Evolutionary conservation across 1,140 invertebrate genomes (phyloP), one percentile per base, ranked within the genome.

Genomic region (honey bee (Apis mellifera)): DNA sequence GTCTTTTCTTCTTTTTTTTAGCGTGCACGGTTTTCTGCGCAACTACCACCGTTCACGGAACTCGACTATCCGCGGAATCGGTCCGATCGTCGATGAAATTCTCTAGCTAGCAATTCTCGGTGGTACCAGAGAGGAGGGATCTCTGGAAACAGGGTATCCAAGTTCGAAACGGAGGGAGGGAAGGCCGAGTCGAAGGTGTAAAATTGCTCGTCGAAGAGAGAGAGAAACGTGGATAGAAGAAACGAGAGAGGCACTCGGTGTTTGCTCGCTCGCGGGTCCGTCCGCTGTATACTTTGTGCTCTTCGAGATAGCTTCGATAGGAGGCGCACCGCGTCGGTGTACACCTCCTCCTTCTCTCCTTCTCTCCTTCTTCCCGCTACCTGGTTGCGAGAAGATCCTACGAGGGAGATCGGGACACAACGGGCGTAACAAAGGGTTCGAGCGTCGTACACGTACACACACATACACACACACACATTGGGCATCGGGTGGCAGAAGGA

Each of bases 351-450:
- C 13, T 68, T 48, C 65, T 50, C 32, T 32, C 21, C 13, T 83
- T 68, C 79, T n/a, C 82, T 81, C 82, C 82, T 84, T 86, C 76
- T 82, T 32, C 55, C 80, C 77, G 71, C 81, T 86, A 79, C 84
- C 75, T 68, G 70, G 78, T 84, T 73, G 71, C 83, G 72, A 42
- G 32, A 82, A 90, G 88, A 92, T 90, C 83, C 89, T 84, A 82
- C 85, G 78, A 75, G 65, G 65, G 59, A 91, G 90, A 92, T 91
- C 90, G 70, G 75, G 85, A 87, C 84, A 88, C 83, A 88, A 89
- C 86, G 83, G 82, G 85, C 83, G 86, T 91, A 91, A 92, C 91
- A 91, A 92, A 92, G 89, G 89, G 90, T 90, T 91, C 83, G 86
- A 62, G 64, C 82, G 64, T 71, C 72, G n/a, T 26, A 70, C 77